Percentiles rank a stretch among this genome's conserved stretches.
Evolutionary conservation across 2,113 vertebrate species (phyloP).

Genomic region (Chiloscyllium plagiosum): DNA sequence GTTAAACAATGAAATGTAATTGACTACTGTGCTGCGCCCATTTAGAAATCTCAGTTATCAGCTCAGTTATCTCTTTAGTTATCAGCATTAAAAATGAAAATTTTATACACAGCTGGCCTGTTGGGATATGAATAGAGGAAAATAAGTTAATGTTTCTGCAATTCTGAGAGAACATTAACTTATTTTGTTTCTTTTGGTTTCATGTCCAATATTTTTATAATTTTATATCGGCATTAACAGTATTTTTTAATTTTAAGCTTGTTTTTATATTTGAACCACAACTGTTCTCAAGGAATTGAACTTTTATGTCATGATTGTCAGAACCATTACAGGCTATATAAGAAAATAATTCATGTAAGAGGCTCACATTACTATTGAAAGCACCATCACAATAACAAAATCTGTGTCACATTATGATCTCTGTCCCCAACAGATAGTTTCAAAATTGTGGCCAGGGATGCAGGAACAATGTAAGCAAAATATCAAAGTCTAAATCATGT

Average conservation of each 20-base stretch:
- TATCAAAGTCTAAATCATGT: not conserved
- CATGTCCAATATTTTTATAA: not conserved
- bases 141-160: not conserved
- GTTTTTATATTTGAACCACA: not conserved
- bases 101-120: not conserved
- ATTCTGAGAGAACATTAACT: not conserved
- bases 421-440: not conserved
- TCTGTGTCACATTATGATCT: not conserved
- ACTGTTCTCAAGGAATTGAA: not conserved
- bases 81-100: not conserved
- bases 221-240: not conserved
- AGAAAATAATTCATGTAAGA: not conserved
- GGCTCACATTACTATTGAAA: not conserved
- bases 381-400: not conserved
- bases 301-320: not conserved
- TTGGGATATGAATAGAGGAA: not conserved
- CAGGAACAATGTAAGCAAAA: not conserved
- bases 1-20: slow-evolving; percentile 20
- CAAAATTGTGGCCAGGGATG: not conserved
- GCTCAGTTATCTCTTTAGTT: not conserved
- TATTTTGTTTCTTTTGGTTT: not conserved
- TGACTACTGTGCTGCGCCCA: not conserved
- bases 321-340: not conserved
- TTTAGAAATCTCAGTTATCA: not conserved
- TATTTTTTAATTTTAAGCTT: not conserved